Percentiles rank a stretch among this genome's conserved stretches.
phyloP scores from a whole-genome alignment of 2,797 vertebrate genomes.

The Silurus lanzhouensis region DNA sequence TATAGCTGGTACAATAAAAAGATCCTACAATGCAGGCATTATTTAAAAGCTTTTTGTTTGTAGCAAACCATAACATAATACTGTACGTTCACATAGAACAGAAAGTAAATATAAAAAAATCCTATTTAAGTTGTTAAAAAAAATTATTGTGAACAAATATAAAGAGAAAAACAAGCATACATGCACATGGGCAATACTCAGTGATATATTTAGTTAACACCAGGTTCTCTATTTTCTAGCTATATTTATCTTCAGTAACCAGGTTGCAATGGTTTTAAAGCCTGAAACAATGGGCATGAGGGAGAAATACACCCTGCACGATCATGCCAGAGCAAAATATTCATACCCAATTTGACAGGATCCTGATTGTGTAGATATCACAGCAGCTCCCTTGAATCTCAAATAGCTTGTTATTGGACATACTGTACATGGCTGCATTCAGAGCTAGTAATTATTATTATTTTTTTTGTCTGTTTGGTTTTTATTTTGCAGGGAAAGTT shows the following conservation, averaged over 20 bases:
- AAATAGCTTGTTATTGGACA: not conserved
- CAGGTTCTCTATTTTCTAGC: not conserved
- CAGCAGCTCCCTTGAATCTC: not conserved
- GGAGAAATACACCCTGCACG: not conserved
- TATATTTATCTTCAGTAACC: not conserved
- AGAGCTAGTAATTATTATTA: not conserved
- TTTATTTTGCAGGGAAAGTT: not conserved
- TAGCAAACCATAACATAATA: not conserved
- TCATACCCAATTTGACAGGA: not conserved
- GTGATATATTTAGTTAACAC: not conserved
- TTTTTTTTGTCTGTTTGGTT: no score
- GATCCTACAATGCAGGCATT: not conserved
- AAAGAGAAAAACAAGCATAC: not conserved
- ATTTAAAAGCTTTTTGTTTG: not conserved
- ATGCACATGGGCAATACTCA: not conserved
- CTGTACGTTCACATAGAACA: not conserved
- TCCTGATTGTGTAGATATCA: not conserved
- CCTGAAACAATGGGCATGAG: not conserved
- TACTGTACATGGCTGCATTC: constrained; percentile 3
- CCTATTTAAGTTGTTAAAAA: not conserved
- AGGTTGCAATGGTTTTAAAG: not conserved
- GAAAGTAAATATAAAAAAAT: not conserved
- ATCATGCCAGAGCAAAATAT: not conserved
- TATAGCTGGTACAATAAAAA: not conserved
- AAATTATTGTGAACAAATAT: not conserved